phyloP scores from a whole-genome alignment of 2,888 invertebrate species.

The Cosmia trapezina region DNA sequence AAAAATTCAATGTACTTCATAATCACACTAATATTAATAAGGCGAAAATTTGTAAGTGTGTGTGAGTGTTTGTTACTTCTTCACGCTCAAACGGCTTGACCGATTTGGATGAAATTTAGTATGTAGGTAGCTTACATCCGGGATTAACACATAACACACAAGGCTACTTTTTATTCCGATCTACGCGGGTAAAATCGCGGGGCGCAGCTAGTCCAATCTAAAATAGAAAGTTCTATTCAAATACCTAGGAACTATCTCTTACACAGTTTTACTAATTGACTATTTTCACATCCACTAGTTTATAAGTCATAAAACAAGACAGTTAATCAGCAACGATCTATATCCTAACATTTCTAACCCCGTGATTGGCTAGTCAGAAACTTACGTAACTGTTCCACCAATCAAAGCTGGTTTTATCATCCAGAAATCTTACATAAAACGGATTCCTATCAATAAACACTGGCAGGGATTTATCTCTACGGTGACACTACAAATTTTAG shows the following conservation, averaged over 20 bases:
- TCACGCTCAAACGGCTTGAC: no score
- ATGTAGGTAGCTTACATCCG: no score
- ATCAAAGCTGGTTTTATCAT: conserved; percentile 43
- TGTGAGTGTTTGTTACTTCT: no score
- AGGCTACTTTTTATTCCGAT: no score
- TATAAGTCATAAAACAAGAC: conserved; percentile 33
- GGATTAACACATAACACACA: no score
- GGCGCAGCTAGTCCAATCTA: background rate
- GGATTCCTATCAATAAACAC: conserved; percentile 27
- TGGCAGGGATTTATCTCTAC: conserved; percentile 20
- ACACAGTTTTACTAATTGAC: conserved; percentile 11
- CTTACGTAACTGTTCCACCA: conserved; percentile 32
- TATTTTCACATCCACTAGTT: conserved; percentile 29
- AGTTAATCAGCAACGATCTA: conserved; percentile 32
- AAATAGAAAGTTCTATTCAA: conserved; percentile 15
- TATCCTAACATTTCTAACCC: conserved; percentile 23
- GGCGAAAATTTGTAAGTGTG: no score
- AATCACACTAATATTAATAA: no score
- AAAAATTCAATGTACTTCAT: no score
- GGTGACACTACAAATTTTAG: conserved; percentile 22
- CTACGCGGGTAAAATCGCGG: no score
- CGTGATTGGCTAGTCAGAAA: conserved; percentile 18
- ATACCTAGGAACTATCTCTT: background rate
- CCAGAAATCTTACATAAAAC: conserved; percentile 42
- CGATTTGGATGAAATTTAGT: no score